Percentiles rank a stretch among this genome's conserved stretches.
Evolutionary conservation across 2,888 invertebrate species (phyloP).

Genomic region (Periphyllus acericola): DNA sequence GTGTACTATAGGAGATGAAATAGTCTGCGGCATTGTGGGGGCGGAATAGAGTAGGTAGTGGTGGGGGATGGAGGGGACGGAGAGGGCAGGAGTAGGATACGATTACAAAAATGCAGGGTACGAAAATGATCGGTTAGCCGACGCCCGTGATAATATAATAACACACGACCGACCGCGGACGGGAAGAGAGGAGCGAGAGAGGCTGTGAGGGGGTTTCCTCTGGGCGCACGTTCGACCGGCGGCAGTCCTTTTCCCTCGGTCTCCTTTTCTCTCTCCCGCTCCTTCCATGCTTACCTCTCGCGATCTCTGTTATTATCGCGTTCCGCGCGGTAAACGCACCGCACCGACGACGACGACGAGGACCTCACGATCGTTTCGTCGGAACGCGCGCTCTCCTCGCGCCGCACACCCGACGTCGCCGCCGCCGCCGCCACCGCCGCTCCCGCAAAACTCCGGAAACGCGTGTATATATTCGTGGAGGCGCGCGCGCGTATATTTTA

Average conservation of each 20-base stretch:
- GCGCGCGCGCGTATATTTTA: background rate
- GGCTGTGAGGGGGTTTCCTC: background rate
- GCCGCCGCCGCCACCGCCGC: background rate
- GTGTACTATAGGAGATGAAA: background rate
- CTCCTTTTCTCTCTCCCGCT: too few relatives aligned
- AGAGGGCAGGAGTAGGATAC: background rate
- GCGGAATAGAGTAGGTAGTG: background rate
- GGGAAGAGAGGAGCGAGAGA: conserved; percentile 1
- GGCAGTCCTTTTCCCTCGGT: background rate
- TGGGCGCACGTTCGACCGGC: conserved; percentile 52
- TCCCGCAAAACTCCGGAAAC: conserved; percentile 2
- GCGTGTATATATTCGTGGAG: background rate
- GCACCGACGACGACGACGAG: background rate
- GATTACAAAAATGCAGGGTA: conserved; percentile 28
- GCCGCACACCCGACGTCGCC: background rate
- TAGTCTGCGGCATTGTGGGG: background rate
- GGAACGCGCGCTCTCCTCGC: background rate
- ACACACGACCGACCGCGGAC: background rate
- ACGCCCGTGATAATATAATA: conserved; percentile 21
- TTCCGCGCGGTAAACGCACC: conserved; percentile 9
- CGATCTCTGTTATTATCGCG: conserved; percentile 20
- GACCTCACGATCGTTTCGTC: conserved; percentile 6
- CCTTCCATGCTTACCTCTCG: too few relatives aligned
- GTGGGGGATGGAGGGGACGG: background rate
- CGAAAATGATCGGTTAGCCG: conserved; percentile 49